Evolutionary conservation across 2,113 vertebrate genomes (phyloP).

Genomic region (Sinosuthora webbiana): DNA sequence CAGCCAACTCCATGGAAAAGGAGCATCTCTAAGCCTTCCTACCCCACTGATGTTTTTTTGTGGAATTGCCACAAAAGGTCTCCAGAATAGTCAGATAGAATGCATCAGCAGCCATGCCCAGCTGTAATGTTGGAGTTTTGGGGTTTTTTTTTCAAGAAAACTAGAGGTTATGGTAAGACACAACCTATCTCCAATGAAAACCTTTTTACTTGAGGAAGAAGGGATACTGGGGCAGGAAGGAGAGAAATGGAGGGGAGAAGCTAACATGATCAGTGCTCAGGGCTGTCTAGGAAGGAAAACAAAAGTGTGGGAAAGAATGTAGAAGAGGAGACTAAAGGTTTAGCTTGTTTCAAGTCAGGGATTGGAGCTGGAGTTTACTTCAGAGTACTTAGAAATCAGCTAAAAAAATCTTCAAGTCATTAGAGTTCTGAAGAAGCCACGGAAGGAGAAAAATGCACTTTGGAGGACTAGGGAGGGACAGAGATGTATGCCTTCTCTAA

Average conservation of each 20-base stretch:
- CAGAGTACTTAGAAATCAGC: neutral
- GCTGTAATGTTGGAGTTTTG: fast-evolving
- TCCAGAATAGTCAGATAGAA: neutral
- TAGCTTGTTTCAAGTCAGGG: neutral
- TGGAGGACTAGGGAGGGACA: neutral
- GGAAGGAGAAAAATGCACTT: neutral
- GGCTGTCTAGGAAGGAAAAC: neutral
- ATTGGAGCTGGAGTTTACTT: neutral
- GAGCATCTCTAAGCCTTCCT: neutral
- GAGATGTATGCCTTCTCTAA: neutral
- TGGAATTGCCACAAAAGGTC: neutral
- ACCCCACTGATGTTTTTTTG: neutral
- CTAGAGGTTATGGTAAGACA: neutral
- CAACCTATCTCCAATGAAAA: neutral
- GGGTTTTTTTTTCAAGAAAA: neutral
- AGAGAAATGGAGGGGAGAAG: neutral
- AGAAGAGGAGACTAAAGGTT: neutral
- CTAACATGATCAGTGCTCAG: fast-evolving
- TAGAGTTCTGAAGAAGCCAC: neutral
- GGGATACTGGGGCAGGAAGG: neutral
- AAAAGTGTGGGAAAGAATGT: neutral
- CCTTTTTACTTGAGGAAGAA: neutral
- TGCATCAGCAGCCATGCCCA: neutral
- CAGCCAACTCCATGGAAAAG: neutral
- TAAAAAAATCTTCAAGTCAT: neutral